Conservation (phyloP, 2,797 vertebrate genomes). For the Paramormyrops hopkinsi region DNA sequence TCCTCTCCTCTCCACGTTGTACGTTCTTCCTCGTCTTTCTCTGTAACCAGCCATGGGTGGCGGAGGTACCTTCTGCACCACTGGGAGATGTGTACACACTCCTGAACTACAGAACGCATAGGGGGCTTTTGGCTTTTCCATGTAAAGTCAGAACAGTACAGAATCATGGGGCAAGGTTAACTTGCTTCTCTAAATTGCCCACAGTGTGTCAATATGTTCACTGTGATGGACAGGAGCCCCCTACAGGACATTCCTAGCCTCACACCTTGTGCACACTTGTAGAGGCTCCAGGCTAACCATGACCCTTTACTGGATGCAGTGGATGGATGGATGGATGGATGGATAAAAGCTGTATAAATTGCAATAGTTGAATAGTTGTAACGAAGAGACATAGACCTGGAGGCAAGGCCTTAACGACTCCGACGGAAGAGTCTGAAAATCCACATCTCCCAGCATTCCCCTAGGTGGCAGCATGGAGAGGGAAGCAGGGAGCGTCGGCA, state of each 20-base stretch:
- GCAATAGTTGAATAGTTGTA: neutral
- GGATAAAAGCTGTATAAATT: neutral
- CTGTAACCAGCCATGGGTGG: constrained; percentile 17
- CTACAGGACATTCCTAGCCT: neutral
- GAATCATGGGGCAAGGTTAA: neutral
- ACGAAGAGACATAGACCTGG: neutral
- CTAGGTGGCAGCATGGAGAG: neutral
- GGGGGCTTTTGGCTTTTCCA: neutral
- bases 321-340: neutral
- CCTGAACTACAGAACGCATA: neutral
- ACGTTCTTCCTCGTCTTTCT: neutral
- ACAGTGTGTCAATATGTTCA: neutral
- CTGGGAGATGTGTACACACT: neutral
- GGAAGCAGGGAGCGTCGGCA: neutral
- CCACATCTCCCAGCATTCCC: neutral
- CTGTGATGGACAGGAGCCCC: neutral
- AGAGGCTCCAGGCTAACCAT: neutral
- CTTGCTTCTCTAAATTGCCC: neutral
- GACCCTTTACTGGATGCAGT: neutral
- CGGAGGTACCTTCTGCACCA: constrained; percentile 1
- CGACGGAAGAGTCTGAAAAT: neutral
- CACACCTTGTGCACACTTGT: neutral
- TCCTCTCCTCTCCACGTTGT: constrained; percentile 3
- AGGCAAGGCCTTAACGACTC: neutral
- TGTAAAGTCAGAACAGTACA: neutral